Percentiles rank a stretch among this genome's conserved stretches.
These are phyloP conservation scores for Herpetotheres cachinnans DNA, from an alignment of 2,113 vertebrate genomes.

Conservation along the genomic window DNA sequence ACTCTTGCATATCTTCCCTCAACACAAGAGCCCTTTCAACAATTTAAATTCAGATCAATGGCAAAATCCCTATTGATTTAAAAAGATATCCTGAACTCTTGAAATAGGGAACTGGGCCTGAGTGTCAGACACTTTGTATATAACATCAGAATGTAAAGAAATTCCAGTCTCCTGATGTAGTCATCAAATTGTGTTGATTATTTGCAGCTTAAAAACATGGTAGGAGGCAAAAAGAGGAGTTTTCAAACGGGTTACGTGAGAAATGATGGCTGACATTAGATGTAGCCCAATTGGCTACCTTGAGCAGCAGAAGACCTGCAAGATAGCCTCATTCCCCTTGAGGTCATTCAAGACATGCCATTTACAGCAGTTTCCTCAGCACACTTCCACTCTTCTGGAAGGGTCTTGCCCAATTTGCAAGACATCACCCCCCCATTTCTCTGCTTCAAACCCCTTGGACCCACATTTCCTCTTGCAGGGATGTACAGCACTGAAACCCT, in stretches of 20 bases:
- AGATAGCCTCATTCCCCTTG: neutral
- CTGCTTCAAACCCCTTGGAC: neutral
- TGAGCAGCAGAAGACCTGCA: neutral
- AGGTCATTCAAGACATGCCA: neutral
- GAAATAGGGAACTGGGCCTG: neutral
- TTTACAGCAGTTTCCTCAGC: neutral
- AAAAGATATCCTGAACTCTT: neutral
- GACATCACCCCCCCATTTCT: neutral
- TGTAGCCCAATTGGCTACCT: neutral
- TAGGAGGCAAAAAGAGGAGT: neutral
- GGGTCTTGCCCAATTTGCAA: neutral
- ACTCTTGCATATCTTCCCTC: slow-evolving; percentile 3
- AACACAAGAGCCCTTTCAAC: slow-evolving; percentile 5
- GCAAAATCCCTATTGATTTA: neutral
- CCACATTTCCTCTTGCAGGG: neutral
- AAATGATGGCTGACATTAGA: neutral
- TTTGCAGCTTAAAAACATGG: neutral
- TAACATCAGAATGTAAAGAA: neutral
- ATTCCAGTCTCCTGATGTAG: neutral
- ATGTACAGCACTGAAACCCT: neutral
- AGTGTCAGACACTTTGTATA: neutral
- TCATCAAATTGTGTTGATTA: neutral
- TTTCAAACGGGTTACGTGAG: neutral
- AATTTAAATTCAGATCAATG: slow-evolving; percentile 4
- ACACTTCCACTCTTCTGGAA: neutral